Evolutionary conservation across 2,797 vertebrate genomes (phyloP).

Genomic region (Catamblyrhynchus diadema): DNA sequence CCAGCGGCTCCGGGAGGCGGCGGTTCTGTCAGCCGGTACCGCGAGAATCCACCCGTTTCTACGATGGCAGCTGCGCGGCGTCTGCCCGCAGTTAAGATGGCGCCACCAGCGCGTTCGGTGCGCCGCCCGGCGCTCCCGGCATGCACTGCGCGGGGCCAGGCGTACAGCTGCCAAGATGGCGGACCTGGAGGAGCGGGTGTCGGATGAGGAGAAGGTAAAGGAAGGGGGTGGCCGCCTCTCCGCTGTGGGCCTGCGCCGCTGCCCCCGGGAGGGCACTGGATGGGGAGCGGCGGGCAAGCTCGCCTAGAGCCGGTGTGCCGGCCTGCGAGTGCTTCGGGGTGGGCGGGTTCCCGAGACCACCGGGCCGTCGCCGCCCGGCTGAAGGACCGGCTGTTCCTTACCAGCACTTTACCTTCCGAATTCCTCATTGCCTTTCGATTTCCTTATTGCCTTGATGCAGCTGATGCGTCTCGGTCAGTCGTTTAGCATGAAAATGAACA

Average conservation of each 20-base stretch:
- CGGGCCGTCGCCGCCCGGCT: neutral
- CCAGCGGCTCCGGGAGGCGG: neutral
- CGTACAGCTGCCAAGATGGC: slow-evolving; percentile 92
- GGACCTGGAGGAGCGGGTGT: slow-evolving; percentile 91
- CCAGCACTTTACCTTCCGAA: neutral
- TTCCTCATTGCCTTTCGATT: neutral
- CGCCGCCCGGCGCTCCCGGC: neutral
- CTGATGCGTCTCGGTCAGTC: neutral
- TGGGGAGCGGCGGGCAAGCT: neutral
- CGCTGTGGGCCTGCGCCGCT: rapidly evolving
- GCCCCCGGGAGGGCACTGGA: neutral
- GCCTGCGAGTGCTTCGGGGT: no score
- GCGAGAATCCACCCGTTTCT: neutral
- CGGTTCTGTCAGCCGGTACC: no score
- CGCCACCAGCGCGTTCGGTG: rapidly evolving
- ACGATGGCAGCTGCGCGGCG: neutral
- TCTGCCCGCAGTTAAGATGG: neutral
- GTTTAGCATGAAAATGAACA: rapidly evolving
- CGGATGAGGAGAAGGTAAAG: slow-evolving; percentile 94
- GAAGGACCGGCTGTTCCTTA: neutral
- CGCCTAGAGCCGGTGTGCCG: no score
- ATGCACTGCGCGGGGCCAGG: slow-evolving; percentile 62
- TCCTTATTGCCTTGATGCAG: neutral
- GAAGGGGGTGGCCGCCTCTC: neutral
- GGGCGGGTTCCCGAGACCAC: neutral